These are phyloP conservation scores for Muntiacus muntjak DNA, from an alignment of 2,113 vertebrate genomes.

Conservation along the genomic window DNA sequence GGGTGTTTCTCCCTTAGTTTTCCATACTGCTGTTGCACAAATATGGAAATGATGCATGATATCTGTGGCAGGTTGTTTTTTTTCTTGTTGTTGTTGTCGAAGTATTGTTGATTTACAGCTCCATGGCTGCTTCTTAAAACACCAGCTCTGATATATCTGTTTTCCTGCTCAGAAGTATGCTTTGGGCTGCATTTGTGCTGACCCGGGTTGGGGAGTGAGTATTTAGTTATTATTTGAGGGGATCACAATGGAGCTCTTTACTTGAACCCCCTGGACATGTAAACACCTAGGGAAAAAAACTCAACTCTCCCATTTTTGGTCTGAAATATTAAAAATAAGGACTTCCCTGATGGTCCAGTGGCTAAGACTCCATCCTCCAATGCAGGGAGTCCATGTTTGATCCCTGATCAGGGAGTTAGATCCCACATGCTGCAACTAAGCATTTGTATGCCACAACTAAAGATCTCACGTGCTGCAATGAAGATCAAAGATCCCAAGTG, in stretches of 20 bases:
- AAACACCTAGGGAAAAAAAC: not conserved
- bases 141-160: not conserved
- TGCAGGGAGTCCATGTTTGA: not conserved
- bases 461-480: not conserved
- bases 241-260: rapidly evolving
- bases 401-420: not conserved
- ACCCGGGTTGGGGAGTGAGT: rapidly evolving
- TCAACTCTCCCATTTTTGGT: not conserved
- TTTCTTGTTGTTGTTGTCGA: not conserved
- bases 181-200: not conserved
- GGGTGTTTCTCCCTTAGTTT: not conserved
- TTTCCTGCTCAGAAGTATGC: not conserved
- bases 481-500: not conserved
- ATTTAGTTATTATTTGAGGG: not conserved
- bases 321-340: not conserved
- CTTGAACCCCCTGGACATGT: not conserved
- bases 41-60: not conserved
- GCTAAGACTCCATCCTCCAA: not conserved
- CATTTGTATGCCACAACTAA: not conserved
- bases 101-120: not conserved
- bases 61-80: not conserved
- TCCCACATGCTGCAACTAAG: not conserved
- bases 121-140: not conserved
- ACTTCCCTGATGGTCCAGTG: not conserved
- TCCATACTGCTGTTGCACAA: not conserved